Percentiles rank a stretch among this genome's conserved stretches.
These are phyloP conservation scores for Pogoniulus pusillus DNA, from an alignment of 2,797 vertebrate genomes.

Conservation along the genomic window DNA sequence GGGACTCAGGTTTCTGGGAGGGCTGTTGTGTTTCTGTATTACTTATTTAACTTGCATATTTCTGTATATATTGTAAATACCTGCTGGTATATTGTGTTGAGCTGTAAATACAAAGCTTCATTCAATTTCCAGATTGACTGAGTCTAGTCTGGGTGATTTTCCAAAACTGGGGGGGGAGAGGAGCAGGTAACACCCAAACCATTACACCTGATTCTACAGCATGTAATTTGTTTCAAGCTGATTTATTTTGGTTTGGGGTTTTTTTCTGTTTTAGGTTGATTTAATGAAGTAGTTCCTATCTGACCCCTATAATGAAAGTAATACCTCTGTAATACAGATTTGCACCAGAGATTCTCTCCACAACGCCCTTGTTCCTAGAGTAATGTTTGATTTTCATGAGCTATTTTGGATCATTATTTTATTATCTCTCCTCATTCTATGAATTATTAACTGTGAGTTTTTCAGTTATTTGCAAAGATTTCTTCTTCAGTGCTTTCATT, in stretches of 20 bases:
- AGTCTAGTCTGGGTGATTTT: no score
- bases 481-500: background rate
- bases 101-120: no score
- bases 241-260: accelerated
- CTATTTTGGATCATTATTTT: background rate
- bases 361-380: background rate
- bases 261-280: background rate
- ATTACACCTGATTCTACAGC: no score
- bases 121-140: no score
- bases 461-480: background rate
- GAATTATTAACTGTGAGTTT: background rate
- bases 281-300: background rate
- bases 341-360: background rate
- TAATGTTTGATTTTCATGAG: background rate
- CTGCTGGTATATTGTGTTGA: no score
- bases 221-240: background rate
- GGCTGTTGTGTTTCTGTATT: no score
- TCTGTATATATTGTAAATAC: no score
- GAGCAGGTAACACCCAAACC: no score
- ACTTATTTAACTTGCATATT: no score
- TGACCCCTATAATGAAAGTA: background rate
- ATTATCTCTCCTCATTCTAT: background rate
- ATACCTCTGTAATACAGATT: background rate
- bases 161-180: no score
- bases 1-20: no score